Evolutionary conservation across 2,797 vertebrate species (phyloP), one percentile per base, ranked within the genome.

Genomic region (Neoniphon sammara): DNA sequence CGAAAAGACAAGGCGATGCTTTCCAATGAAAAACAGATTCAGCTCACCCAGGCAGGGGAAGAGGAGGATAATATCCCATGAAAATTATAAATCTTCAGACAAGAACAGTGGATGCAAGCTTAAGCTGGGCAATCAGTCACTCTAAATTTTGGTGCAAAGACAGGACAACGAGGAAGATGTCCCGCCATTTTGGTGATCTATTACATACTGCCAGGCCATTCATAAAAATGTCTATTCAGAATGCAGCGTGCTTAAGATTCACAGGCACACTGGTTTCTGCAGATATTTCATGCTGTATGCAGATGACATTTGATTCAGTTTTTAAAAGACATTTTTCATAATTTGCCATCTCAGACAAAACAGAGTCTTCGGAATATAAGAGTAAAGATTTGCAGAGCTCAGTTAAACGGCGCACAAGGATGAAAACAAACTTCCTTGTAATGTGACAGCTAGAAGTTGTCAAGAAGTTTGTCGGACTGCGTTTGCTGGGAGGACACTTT

Each of bases 51-150:
- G 34, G 52, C 36, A 46, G n/a, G 50, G 47, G 23, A 44, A 47
- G 53, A 42, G 49, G 5, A 52, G 39, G 53, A 58, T 17, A 55
- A 61, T 9, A 27, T 53, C 18, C 25, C 20, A 53, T 66, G 46
- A 11, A 66, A 71, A 77, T 59, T 27, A 34, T 23, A 42, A 65
- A 30, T 18, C 12, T 14, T 66, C 47, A 67, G 55, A 54, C 30
- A 70, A 42, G 47, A 70, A 55, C 27, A 71, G 18, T 44, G 50
- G 42, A 75, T 59, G 62, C 70, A 72, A 83, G 72, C 42, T 42
- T 57, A 79, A 74, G 65, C 1, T 1, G 9, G 6, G 53, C 53
- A 55, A 20, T 55, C 25, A 15, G 23, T 15, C 42, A 55, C 53
- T 25, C 23, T 14, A 54, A 42, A 25, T 25, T 12, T 54, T 17